These are phyloP conservation scores for Phalanger gymnotis DNA, from an alignment of 2,797 vertebrate species.

Conservation along the genomic window DNA sequence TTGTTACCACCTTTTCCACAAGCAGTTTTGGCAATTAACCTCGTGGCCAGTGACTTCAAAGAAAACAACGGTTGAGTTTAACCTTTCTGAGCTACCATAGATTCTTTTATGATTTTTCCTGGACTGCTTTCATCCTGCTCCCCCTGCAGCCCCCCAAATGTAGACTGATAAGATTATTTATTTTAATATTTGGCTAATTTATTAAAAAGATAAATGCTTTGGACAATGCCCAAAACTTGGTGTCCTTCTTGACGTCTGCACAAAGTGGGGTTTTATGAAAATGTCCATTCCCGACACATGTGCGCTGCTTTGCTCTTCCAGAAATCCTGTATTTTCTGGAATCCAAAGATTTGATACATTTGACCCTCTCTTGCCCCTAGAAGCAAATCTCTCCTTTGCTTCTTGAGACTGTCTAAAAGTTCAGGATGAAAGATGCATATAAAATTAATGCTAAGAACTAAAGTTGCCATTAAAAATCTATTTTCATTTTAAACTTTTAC, in stretches of 20 bases:
- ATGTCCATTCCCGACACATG: conserved; percentile 72
- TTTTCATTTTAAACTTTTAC: conserved; percentile 69
- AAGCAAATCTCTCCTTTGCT: conserved; percentile 82
- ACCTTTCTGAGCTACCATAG: conserved; percentile 91
- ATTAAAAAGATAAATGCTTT: conserved; percentile 77
- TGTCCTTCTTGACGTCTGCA: conserved; percentile 40
- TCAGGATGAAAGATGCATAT: conserved; percentile 77
- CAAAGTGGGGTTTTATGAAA: conserved; percentile 61
- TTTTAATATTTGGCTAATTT: conserved; percentile 83
- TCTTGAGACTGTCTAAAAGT: conserved; percentile 81
- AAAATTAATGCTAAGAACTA: conserved; percentile 76
- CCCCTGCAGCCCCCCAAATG: conserved; percentile 79
- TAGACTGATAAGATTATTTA: conserved; percentile 84
- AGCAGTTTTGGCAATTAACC: conserved; percentile 96
- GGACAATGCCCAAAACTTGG: conserved; percentile 30
- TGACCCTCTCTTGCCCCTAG: conserved; percentile 81
- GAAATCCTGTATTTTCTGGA: conserved; percentile 74
- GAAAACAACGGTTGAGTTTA: conserved; percentile 91
- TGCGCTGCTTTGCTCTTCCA: conserved; percentile 69
- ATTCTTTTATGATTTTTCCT: conserved; percentile 95
- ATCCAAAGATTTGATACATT: conserved; percentile 78
- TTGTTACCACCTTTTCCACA: conserved; percentile 99
- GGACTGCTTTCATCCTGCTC: conserved; percentile 91
- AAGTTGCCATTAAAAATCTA: conserved; percentile 73
- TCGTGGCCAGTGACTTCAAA: conserved; percentile 95